Conservation (phyloP, 1,140 invertebrate genomes). For the Bicyclus anynana region DNA sequence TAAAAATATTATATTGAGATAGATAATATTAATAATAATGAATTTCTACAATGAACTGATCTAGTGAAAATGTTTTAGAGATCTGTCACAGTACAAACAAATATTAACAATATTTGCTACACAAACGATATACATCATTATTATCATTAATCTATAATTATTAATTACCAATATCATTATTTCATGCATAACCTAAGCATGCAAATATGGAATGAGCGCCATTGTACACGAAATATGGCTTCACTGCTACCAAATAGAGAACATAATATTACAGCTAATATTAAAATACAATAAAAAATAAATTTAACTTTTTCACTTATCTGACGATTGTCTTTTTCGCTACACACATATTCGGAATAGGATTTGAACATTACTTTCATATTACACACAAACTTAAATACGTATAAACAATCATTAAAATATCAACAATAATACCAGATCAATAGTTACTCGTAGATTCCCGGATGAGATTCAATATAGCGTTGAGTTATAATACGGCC, state of each 20-base stretch:
- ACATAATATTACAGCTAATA: not conserved
- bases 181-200: not conserved
- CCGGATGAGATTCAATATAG: constrained; percentile 58
- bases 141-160: not conserved
- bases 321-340: too few relatives aligned
- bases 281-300: not conserved
- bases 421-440: not conserved
- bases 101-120: not conserved
- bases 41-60: not conserved
- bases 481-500: constrained; percentile 61
- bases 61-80: not conserved
- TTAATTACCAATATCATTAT: not conserved
- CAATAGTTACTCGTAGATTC: constrained; percentile 51
- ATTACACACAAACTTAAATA: too few relatives aligned
- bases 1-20: not conserved
- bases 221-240: not conserved
- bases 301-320: too few relatives aligned
- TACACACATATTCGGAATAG: too few relatives aligned
- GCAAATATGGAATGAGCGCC: constrained; percentile 5
- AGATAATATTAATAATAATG: not conserved
- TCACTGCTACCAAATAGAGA: not conserved
- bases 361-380: too few relatives aligned
- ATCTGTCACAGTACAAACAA: not conserved
- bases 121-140: not conserved
- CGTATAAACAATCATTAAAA: not conserved